Base-by-base conservation (phyloP, 2,888 invertebrate species). In the Cepaea hortensis region DNA sequence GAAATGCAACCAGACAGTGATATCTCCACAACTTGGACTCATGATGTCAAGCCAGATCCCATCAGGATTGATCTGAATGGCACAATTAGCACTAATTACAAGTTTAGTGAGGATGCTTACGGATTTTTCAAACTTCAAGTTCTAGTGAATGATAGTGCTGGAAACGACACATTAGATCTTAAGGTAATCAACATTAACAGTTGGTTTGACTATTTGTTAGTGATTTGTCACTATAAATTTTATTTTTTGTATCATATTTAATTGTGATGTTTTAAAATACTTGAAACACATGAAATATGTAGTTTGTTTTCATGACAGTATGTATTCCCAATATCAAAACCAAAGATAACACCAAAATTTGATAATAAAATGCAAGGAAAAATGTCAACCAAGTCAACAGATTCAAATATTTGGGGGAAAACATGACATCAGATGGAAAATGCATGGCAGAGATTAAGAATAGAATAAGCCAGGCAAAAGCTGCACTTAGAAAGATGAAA, bases 141-240 rank as follows among this genome's bases (percentile, higher is more conserved):
- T 62, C n/a, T 88, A 61, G 89, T 80, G 15, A 88, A 87, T 84
- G 89, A 90, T 79, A 82, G 85, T 65, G 89, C 89, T 79, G 90
- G 90, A 4, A 84, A 76, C 62, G 85, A 85, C 76, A 87, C 84
- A 1, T 18, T 88, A 11, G 23, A 55, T 20, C 23, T 90, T 0
- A 88, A 87, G 87, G 90, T 89, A 84, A 84, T 68, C 46, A 48
- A 50, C 13, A 18, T 61, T 73, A 11, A 13, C 55, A 9, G 55
- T 11, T 11, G 11, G 55, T 55, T 0, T 55, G 55, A 55, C 11
- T 55, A 55, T 55, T 55, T 55, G 55, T 55, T 55, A 55, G 6
- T 55, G 55, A 55, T 55, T 55, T 55, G 6, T 55, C 55, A 55
- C 55, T 55, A 11, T 55, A 11, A 6, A 55, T 55, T 55, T 6